Conservation (phyloP, 2,888 invertebrate species). For the Anagyrus pseudococci region DNA sequence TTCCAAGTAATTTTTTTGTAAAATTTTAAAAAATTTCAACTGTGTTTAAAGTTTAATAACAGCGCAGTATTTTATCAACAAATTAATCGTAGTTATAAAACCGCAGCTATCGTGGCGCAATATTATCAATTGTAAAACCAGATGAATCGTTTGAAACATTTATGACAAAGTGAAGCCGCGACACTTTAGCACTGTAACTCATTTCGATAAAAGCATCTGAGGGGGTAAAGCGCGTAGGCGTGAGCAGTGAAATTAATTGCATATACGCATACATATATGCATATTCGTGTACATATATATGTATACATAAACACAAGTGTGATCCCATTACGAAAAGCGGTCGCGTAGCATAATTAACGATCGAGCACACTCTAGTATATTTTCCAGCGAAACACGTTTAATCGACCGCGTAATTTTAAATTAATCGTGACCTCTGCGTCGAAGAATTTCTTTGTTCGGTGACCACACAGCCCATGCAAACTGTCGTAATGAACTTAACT, state of each 20-base stretch:
- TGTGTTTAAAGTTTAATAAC: no score
- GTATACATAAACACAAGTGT: no score
- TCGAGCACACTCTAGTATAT: slow-evolving; percentile 5
- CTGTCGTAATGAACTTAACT: slow-evolving; percentile 27
- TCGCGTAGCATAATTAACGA: slow-evolving; percentile 24
- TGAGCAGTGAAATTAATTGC: slow-evolving; percentile 33
- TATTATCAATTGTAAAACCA: no score
- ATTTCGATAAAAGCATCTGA: slow-evolving; percentile 31
- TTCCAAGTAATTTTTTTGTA: no score
- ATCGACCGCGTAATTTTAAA: slow-evolving; percentile 35
- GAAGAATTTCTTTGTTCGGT: slow-evolving; percentile 24
- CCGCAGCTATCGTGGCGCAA: no score
- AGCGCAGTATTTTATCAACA: no score
- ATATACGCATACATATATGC: no score
- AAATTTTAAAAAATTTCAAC: no score
- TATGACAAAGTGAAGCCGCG: slow-evolving; percentile 9
- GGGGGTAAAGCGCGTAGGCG: background rate
- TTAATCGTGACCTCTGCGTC: slow-evolving; percentile 34
- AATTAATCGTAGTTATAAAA: no score
- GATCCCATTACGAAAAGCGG: slow-evolving; percentile 19
- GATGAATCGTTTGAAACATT: no score
- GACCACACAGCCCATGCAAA: background rate
- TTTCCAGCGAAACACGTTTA: slow-evolving; percentile 28
- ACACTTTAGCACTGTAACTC: slow-evolving; percentile 24
- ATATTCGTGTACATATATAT: no score